Evolutionary conservation across 2,113 vertebrate genomes (phyloP).

Genomic region (Apteryx mantelli): DNA sequence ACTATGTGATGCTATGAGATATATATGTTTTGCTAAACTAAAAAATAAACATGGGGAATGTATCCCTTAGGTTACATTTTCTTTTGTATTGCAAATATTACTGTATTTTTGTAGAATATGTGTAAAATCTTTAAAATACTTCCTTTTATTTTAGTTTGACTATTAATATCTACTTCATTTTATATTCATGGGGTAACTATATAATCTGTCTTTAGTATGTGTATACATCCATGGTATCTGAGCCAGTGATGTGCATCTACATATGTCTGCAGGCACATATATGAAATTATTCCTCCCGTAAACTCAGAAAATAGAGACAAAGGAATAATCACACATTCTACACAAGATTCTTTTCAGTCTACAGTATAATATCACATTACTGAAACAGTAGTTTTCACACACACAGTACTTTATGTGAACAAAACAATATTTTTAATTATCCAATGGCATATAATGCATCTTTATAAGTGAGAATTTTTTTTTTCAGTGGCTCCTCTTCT

Average conservation of each 20-base stretch:
- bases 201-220: not conserved
- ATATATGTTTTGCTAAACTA: not conserved
- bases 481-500: not conserved
- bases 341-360: not conserved
- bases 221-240: rapidly evolving
- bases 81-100: not conserved
- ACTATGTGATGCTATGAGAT: not conserved
- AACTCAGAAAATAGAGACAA: not conserved
- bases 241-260: not conserved
- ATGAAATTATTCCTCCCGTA: not conserved
- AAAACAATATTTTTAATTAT: not conserved
- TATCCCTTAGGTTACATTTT: not conserved
- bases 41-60: not conserved
- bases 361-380: not conserved
- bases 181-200: not conserved
- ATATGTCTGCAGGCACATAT: not conserved
- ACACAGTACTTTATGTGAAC: not conserved
- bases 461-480: not conserved
- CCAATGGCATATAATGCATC: not conserved
- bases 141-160: not conserved
- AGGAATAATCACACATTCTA: not conserved
- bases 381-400: not conserved
- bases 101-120: not conserved
- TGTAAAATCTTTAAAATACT: not conserved
- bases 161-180: not conserved